A percentile compares a stretch with the other conserved stretches of the same genome.
phyloP scores from a whole-genome alignment of 2,113 vertebrate genomes.

The Corvus hawaiiensis region DNA sequence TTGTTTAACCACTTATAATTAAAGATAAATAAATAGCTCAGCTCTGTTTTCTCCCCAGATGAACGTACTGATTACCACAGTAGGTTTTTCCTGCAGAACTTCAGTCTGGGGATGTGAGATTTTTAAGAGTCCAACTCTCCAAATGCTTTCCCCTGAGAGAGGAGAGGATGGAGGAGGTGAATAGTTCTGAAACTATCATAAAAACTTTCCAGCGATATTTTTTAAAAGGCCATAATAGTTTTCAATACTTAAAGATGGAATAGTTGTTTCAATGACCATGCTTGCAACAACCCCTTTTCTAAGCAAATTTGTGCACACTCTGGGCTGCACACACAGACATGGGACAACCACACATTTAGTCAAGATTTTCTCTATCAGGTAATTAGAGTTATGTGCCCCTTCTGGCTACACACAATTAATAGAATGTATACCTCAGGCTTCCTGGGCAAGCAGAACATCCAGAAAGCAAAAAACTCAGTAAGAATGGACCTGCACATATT shows the following conservation, averaged over 20 bases:
- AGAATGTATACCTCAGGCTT: background rate
- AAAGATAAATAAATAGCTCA: slow-evolving; percentile 53
- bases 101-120: background rate
- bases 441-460: background rate
- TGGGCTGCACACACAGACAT: background rate
- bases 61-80: slow-evolving; percentile 3
- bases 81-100: background rate
- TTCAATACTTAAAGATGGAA: background rate
- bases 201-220: background rate
- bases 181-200: background rate
- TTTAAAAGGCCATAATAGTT: background rate
- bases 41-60: slow-evolving; percentile 4
- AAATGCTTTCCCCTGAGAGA: background rate
- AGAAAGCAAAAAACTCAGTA: background rate
- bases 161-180: background rate
- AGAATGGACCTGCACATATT: background rate
- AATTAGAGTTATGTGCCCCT: background rate
- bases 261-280: background rate
- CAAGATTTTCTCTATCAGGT: background rate
- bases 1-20: slow-evolving; percentile 58
- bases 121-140: background rate
- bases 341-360: background rate
- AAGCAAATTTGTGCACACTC: background rate
- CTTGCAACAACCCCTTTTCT: background rate
- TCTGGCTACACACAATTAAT: background rate